These are phyloP conservation scores for Conistra vaccinii DNA, from an alignment of 2,888 invertebrate genomes.

Conservation along the genomic window DNA sequence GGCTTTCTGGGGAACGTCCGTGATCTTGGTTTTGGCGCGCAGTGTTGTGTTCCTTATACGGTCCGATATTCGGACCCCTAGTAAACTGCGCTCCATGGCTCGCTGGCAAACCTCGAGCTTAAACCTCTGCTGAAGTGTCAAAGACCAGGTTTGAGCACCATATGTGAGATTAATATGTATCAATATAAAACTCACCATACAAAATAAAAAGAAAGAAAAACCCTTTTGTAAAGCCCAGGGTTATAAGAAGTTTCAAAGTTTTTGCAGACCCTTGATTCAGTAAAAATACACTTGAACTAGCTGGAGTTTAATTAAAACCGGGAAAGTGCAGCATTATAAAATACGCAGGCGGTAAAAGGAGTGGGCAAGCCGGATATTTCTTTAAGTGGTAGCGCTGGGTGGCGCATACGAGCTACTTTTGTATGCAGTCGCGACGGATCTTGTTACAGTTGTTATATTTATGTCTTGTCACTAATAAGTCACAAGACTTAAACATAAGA, in stretches of 20 bases:
- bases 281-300: constrained; percentile 76
- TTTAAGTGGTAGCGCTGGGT: constrained; percentile 47
- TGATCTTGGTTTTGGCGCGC: too few species aligned
- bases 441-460: too few species aligned
- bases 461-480: background rate
- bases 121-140: too few species aligned
- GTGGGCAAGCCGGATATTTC: constrained; percentile 68
- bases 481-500: background rate
- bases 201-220: constrained; percentile 16
- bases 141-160: too few species aligned
- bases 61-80: too few species aligned
- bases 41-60: too few species aligned
- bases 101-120: too few species aligned
- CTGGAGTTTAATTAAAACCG: constrained; percentile 85
- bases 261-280: constrained; percentile 71
- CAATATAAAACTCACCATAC: constrained; percentile 2
- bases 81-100: too few species aligned
- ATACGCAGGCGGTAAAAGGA: constrained; percentile 71
- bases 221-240: constrained; percentile 27
- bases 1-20: too few species aligned
- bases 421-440: background rate
- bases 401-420: constrained; percentile 28
- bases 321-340: constrained; percentile 76
- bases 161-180: too few species aligned
- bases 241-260: constrained; percentile 54